Conservation (phyloP, 2,888 invertebrate species). For the Itoplectis maculator region DNA sequence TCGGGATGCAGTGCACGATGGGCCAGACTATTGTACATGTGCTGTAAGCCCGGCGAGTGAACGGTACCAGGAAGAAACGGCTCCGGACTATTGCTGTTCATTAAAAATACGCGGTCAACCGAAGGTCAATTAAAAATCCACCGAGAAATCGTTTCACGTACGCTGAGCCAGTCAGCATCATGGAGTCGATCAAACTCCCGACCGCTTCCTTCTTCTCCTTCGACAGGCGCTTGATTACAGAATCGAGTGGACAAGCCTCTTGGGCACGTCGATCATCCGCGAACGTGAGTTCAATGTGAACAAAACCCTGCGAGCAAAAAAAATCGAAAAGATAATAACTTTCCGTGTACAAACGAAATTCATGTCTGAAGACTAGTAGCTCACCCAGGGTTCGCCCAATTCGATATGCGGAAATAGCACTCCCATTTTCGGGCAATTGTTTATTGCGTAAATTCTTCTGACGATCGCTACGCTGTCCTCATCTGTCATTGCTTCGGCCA, state of each 20-base stretch:
- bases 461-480: conserved; percentile 72
- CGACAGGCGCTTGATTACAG: conserved; percentile 50
- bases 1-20: conserved; percentile 76
- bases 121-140: conserved; percentile 1
- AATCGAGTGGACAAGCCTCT: conserved; percentile 51
- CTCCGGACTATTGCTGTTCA: conserved; percentile 47
- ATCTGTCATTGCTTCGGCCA: conserved; percentile 73
- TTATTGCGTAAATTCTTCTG: conserved; percentile 67
- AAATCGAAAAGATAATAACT: background rate
- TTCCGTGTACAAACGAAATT: background rate
- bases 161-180: conserved; percentile 61
- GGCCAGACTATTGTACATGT: conserved; percentile 74
- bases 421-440: conserved; percentile 70
- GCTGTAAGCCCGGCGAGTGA: conserved; percentile 73
- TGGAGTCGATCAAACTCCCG: conserved; percentile 65
- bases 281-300: conserved; percentile 65
- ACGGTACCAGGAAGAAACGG: conserved; percentile 71
- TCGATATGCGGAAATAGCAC: conserved; percentile 72
- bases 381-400: conserved; percentile 74
- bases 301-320: conserved; percentile 63
- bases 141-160: conserved; percentile 14
- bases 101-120: background rate
- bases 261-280: conserved; percentile 64
- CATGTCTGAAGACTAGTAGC: background rate
- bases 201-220: conserved; percentile 58